Evolutionary conservation across 2,113 vertebrate species (phyloP).

Genomic region (Irena cyanogastra): DNA sequence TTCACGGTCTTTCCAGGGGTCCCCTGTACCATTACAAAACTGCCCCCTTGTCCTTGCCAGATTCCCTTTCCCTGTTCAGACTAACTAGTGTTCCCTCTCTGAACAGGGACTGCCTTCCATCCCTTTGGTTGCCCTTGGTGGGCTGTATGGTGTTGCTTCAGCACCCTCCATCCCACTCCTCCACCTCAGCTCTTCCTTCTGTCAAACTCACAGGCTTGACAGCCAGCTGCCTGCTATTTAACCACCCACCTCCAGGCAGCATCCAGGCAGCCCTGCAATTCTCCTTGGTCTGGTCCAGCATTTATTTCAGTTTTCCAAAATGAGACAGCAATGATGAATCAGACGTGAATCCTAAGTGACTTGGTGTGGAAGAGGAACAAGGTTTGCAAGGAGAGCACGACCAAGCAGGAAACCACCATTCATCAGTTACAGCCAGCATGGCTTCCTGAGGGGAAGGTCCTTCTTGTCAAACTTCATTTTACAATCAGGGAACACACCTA

Average conservation of each 20-base stretch:
- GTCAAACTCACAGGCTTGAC: not conserved
- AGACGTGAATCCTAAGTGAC: not conserved
- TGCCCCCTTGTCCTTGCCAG: not conserved
- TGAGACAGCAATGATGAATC: not conserved
- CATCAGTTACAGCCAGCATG: not conserved
- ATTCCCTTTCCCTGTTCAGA: not conserved
- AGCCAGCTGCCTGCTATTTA: not conserved
- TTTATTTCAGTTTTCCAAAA: not conserved
- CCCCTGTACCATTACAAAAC: not conserved
- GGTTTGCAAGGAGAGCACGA: not conserved
- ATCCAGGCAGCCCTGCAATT: not conserved
- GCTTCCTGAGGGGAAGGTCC: not conserved
- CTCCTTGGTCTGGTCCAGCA: not conserved
- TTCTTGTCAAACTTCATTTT: not conserved
- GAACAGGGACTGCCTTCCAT: fast-evolving
- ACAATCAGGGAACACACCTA: not conserved
- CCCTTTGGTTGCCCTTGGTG: not conserved
- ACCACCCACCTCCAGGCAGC: fast-evolving
- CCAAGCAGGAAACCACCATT: not conserved
- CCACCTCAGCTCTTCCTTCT: not conserved
- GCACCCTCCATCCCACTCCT: not conserved
- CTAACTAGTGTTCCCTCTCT: not conserved
- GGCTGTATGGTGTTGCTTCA: not conserved
- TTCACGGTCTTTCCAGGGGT: not conserved
- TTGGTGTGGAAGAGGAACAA: not conserved